Base-by-base conservation (phyloP, 2,113 vertebrate genomes). In the Xiphorhynchus elegans region DNA sequence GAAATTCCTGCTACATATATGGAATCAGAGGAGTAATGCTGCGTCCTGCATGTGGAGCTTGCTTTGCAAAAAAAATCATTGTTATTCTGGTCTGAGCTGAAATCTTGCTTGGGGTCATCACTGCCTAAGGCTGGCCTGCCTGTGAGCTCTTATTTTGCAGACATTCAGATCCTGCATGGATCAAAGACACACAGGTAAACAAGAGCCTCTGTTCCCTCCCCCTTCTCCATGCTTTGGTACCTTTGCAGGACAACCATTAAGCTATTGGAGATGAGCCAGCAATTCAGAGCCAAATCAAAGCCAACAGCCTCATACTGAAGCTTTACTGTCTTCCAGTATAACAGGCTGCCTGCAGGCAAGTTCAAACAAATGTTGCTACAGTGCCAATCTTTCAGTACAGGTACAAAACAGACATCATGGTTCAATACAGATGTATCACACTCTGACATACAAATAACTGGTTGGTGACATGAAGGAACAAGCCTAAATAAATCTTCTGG, bases 241-340 rank as follows among this genome's bases (percentile, higher is more conserved):
- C 95, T 95, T 89, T 84, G 80, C 91, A 81, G 87, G 77, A 72
- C 4, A 17, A 91, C 81, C 58, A 89, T 82, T 94, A 90, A 95
- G 33, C 37, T 82, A 3, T 29, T 95, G 94, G 91, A 93, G 81
- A 89, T 62, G 53, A 84, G 93, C 94, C 93, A 94, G 74, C 13
- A 18, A 39, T 76, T 96, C 93, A 84, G 84, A 93, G 91, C 83
- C 89, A 95, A 95, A 95, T 95, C 83, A 95, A 95, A 95, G 89
- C 80, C 72, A 89, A 84, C 42, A 90, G 81, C 40, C 66, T 72
- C 77, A 87, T 52, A 95, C 64, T 82, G 66, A 72, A 90, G 87
- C 87, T 40, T 64, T 55, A 37, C 84, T 16, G 1, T 86, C 91
- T 92, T 91, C 73, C 66, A 84, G 93, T 49, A 4, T 40, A 94